A percentile compares a stretch with the other conserved stretches of the same genome.
These are phyloP conservation scores for Apodemus agrarius DNA, from an alignment of 2,797 vertebrate species.

Conservation along the genomic window DNA sequence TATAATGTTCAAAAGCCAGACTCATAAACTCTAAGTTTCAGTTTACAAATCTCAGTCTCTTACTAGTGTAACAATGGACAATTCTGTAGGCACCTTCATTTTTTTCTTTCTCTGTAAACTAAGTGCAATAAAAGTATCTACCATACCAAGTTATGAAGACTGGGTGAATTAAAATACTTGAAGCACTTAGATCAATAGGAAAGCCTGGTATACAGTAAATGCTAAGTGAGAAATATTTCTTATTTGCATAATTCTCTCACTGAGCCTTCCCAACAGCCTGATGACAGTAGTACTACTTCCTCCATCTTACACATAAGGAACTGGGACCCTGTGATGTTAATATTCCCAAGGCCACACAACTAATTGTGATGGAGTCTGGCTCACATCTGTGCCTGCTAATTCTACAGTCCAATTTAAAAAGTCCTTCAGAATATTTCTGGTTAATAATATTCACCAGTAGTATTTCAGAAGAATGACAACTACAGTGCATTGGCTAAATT, in stretches of 20 bases:
- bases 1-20: neutral
- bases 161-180: conserved; percentile 12
- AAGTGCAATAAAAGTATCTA: neutral
- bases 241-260: neutral
- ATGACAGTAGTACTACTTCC: neutral
- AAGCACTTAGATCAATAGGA: neutral
- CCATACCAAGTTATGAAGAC: neutral
- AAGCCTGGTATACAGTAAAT: neutral
- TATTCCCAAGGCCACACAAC: neutral
- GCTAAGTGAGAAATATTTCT: neutral
- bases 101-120: neutral
- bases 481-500: neutral
- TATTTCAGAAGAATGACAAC: neutral
- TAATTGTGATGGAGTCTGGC: neutral
- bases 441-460: neutral
- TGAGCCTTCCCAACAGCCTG: neutral
- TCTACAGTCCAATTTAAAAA: neutral
- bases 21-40: neutral
- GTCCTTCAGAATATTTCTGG: neutral
- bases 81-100: neutral
- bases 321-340: neutral
- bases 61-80: neutral
- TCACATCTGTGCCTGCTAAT: neutral
- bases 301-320: neutral
- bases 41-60: neutral